Base-by-base conservation (phyloP, 2,888 invertebrate genomes). In the Linyphia triangularis region DNA sequence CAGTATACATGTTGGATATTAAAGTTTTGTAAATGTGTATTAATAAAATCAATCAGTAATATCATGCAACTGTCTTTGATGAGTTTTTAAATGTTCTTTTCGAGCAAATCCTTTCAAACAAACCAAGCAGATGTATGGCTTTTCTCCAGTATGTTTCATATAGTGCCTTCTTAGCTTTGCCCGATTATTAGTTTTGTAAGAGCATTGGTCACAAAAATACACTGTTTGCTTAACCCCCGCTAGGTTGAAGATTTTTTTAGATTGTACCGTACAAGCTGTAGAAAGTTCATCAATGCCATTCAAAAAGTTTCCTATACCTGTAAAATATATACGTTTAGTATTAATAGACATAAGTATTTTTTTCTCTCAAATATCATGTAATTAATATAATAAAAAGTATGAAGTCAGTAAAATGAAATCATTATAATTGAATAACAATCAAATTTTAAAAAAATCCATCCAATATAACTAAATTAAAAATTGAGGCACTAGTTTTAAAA, bases 131-230 rank as follows among this genome's bases (percentile, higher is more conserved):
- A 19, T 43, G 26, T 24, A 72, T 13, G 72, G 72, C n/a, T 40
- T 40, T n/a, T 72, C 72, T 26, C 40, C 16, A 16, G 43, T 72
- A 72, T 43, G 43, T 16, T 40, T 72, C 13, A 43, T 37, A 24
- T 72, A 72, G 43, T 72, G 43, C 26, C 72, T 72, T 10, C 24
- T 40, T 10, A 72, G 40, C n/a, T 72, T 69, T 26, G 72, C 19
- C 43, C 43, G 5, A 9, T 40, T 22, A n/a, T 37, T 43, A 16
- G 43, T 70, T 22, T 43, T 9, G 26, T 69, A 69, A 24, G 43
- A 40, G 16, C 43, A 43, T 24, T 72, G 43, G 26, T 72, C 72
- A 43, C 72, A 72, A 43, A 63, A 63, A 13, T 63, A 16, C 16
- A 63, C 16, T 10, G 61, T 61, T 22, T 26, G 16, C 61, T 61